Evolutionary conservation across 2,888 invertebrate species (phyloP).

Genomic region (Matsumyia berberina): DNA sequence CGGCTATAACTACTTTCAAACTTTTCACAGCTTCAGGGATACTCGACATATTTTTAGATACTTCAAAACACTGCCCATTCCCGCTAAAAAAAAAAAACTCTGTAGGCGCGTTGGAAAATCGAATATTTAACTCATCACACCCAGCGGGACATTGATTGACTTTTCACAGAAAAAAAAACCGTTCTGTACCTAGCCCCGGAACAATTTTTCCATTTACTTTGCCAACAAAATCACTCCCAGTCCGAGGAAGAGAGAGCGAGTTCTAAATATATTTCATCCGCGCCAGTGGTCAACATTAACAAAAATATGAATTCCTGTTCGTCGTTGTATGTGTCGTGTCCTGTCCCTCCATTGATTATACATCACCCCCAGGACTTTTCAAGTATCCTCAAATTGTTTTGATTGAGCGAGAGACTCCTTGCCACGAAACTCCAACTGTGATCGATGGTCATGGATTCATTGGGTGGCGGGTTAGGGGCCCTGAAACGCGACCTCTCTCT

Average conservation of each 20-base stretch:
- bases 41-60: conserved; percentile 1
- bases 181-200: neutral
- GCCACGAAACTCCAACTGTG: conserved; percentile 39
- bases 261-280: conserved; percentile 29
- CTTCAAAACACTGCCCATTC: neutral
- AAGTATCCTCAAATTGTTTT: conserved; percentile 22
- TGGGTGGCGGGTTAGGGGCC: neutral
- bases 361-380: conserved; percentile 28
- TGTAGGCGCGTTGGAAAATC: conserved; percentile 17
- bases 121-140: conserved; percentile 24
- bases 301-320: conserved; percentile 11
- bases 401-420: conserved; percentile 21
- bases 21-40: neutral
- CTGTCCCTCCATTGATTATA: conserved; percentile 1
- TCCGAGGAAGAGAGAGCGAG: neutral
- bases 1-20: neutral
- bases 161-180: conserved; percentile 8
- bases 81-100: neutral
- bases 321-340: conserved; percentile 9
- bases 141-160: conserved; percentile 46
- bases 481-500: neutral
- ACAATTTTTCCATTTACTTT: neutral
- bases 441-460: conserved; percentile 17
- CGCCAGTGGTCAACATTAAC: conserved; percentile 24
- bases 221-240: conserved; percentile 16